Evolutionary conservation across 2,113 vertebrate species (phyloP), one percentile per base, ranked within the genome.

Genomic region (Pyrgilauda ruficollis): DNA sequence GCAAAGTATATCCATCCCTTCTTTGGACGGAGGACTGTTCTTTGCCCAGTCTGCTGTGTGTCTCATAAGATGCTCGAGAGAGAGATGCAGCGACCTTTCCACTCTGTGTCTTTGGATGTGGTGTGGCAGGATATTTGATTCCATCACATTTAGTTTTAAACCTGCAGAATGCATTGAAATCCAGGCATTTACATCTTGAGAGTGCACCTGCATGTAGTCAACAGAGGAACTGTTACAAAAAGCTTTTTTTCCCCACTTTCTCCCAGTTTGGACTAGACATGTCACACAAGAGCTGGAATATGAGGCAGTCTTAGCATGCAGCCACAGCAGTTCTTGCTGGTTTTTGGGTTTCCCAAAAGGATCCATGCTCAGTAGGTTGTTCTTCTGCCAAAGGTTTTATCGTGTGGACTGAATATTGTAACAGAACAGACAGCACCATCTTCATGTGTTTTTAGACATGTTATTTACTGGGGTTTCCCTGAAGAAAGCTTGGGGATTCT

Each of bases 391-490:
- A 83, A 94, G 91, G 91, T 87, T 97, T 98, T 96, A 96, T 97
- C 95, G 91, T 97, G 97, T 79, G 88, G 94, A 92, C 90, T 33
- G 30, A 95, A 50, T 17, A 59, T 83, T 89, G 39, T 91, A 97
- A 93, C 91, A 46, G 91, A 97, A 91, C 84, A 96, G 96, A 97
- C 96, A 97, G 30, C 88, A 95, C 96, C 96, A 94, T 97, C 96
- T 97, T 95, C 92, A 37, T 98, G 95, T 97, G 93, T 97, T 96
- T 97, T 95, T 92, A 96, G 93, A 95, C 94, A 63, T 97, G 90
- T 98, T 98, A 97, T 97, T 98, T 98, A 97, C 97, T 97, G 97
- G 98, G 98, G 97, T 97, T 98, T 98, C 97, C 98, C 97, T 98
- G 96, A 98, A 98, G 97, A 98, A 98, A 97, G 96, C 97, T 97